These are phyloP conservation scores for Picus viridis DNA, from an alignment of 2,797 vertebrate genomes.

Conservation along the genomic window DNA sequence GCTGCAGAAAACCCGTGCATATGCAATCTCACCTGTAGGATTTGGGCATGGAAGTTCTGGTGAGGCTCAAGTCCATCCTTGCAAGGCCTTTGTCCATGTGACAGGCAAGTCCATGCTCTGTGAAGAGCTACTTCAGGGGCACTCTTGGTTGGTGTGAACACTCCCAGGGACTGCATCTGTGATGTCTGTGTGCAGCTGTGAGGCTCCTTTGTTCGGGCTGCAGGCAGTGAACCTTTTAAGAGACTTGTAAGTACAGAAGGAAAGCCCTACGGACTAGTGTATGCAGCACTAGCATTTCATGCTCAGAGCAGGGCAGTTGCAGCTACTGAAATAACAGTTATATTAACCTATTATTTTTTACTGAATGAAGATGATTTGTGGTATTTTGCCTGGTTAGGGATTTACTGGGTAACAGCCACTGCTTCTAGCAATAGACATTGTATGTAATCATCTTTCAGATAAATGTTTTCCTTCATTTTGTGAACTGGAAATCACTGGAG, in stretches of 20 bases:
- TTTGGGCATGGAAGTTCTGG: background rate
- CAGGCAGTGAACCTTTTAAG: background rate
- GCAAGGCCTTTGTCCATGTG: background rate
- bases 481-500: background rate
- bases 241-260: background rate
- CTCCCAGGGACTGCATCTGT: background rate
- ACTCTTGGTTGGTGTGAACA: rapidly evolving
- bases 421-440: background rate
- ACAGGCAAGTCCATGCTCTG: background rate
- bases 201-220: background rate
- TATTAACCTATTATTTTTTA: background rate
- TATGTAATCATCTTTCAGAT: background rate
- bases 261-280: background rate
- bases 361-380: background rate
- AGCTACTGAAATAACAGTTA: background rate
- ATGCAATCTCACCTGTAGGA: background rate
- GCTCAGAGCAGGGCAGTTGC: background rate
- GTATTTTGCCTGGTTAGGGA: background rate
- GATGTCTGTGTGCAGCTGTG: background rate
- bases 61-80: background rate
- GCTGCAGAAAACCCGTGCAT: background rate
- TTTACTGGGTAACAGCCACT: background rate
- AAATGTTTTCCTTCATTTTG: background rate
- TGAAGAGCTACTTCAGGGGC: background rate
- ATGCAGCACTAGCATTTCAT: background rate